Conservation (phyloP, 1,140 invertebrate species). For the Drosophila athabasca region DNA sequence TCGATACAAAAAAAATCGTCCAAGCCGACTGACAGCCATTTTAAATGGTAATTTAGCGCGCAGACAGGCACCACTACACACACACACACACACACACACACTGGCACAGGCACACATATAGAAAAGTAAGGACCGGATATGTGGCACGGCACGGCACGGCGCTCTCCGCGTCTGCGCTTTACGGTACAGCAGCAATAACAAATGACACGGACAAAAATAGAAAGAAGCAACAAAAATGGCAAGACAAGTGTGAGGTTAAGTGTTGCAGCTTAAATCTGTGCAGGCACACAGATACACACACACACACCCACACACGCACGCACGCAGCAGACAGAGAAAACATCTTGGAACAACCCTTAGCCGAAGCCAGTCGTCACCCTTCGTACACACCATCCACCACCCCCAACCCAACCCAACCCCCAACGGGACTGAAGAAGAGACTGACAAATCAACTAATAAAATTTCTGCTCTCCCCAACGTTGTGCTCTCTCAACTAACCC, state of each 20-base stretch:
- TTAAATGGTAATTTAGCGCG: constrained; percentile 80
- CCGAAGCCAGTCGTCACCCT: not conserved
- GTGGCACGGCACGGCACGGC: constrained; percentile 7
- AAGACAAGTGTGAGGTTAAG: constrained; percentile 80
- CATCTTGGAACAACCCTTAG: constrained; percentile 63
- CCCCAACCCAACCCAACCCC: not conserved
- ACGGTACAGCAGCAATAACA: constrained; percentile 34
- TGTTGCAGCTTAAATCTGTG: constrained; percentile 78
- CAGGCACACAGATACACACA: constrained; percentile 22
- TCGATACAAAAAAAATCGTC: constrained; percentile 78
- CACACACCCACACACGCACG: constrained; percentile 17
- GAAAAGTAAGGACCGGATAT: constrained; percentile 11
- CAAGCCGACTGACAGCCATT: constrained; percentile 80
- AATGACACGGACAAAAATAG: constrained; percentile 41
- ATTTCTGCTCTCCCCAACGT: constrained; percentile 32
- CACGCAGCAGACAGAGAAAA: not conserved
- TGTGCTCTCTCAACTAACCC: constrained; percentile 30
- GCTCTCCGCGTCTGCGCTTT: constrained; percentile 74
- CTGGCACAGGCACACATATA: not conserved
- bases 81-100: constrained; percentile 9
- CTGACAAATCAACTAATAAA: constrained; percentile 68
- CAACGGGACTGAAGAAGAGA: not conserved
- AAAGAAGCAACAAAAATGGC: constrained; percentile 39
- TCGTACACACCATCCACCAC: constrained; percentile 8
- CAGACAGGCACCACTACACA: constrained; percentile 31